A percentile compares a stretch with the other conserved stretches of the same genome.
phyloP scores from a whole-genome alignment of 2,113 vertebrate genomes.

The Zapornia atra region DNA sequence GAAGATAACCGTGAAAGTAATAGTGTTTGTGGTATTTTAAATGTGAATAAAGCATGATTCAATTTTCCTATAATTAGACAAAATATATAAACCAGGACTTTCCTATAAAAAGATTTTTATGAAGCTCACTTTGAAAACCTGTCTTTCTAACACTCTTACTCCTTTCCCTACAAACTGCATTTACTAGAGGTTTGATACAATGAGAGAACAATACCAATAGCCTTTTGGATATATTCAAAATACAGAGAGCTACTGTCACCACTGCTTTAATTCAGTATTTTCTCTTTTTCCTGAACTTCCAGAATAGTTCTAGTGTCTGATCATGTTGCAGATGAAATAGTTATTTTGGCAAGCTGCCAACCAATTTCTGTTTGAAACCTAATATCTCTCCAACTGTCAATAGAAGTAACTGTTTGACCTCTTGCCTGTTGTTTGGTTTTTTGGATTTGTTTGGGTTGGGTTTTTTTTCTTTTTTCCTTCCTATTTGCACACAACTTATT shows the following conservation, averaged over 20 bases:
- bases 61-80: background rate
- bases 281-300: conserved; percentile 5
- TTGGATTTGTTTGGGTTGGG: no score
- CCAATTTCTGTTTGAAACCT: conserved; percentile 63
- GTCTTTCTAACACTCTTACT: background rate
- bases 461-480: background rate
- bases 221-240: background rate
- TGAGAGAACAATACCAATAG: background rate
- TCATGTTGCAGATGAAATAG: conserved; percentile 48
- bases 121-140: background rate
- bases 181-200: background rate
- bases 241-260: background rate
- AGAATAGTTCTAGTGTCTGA: conserved; percentile 23
- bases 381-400: background rate
- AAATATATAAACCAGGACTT: background rate
- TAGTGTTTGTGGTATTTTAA: background rate
- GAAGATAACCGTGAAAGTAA: background rate
- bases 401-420: conserved; percentile 53
- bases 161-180: background rate
- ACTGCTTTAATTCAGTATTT: conserved; percentile 4
- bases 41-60: background rate
- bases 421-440: background rate
- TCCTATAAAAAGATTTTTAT: background rate
- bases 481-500: background rate
- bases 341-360: conserved; percentile 38